These are phyloP conservation scores for Scaptomyza montana DNA, from an alignment of 1,140 invertebrate genomes.

Conservation along the genomic window DNA sequence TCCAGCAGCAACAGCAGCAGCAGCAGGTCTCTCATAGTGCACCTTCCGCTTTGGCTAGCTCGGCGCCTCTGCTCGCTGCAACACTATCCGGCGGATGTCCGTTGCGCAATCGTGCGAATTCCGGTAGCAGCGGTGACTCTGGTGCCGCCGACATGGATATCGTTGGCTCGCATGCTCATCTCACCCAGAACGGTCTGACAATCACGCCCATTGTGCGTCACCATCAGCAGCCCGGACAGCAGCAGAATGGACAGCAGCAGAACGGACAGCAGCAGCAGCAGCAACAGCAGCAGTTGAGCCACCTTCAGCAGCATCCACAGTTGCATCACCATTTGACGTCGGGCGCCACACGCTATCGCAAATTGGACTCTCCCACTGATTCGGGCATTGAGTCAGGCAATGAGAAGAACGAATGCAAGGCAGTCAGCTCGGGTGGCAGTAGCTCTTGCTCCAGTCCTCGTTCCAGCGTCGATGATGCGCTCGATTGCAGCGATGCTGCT, in stretches of 20 bases:
- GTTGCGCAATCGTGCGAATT: conserved; percentile 89
- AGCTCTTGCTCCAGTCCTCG: conserved; percentile 94
- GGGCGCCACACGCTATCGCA: conserved; percentile 86
- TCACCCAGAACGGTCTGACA: conserved; percentile 88
- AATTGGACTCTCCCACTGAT: conserved; percentile 94
- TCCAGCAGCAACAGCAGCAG: conserved; percentile 81
- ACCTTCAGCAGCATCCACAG: conserved; percentile 68
- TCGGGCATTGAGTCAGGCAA: conserved; percentile 97
- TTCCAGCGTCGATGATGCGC: conserved; percentile 92
- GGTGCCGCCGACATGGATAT: conserved; percentile 89
- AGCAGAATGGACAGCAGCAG: conserved; percentile 54
- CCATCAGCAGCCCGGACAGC: conserved; percentile 52
- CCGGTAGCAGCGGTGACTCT: conserved; percentile 91
- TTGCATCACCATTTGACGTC: conserved; percentile 76
- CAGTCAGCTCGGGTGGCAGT: conserved; percentile 87
- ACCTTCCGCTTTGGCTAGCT: conserved; percentile 82
- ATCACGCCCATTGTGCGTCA: conserved; percentile 87
- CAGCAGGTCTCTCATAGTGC: conserved; percentile 42
- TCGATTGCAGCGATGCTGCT: conserved; percentile 85
- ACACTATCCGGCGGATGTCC: conserved; percentile 89
- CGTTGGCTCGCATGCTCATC: conserved; percentile 87
- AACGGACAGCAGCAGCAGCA: conserved; percentile 33
- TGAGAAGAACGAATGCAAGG: conserved; percentile 91
- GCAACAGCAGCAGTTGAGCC: conserved; percentile 55
- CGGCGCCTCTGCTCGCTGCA: conserved; percentile 90